These are phyloP conservation scores for Luidia sarsii DNA, from an alignment of 53 echinoderm and acorn worm genomes.

Conservation along the genomic window DNA sequence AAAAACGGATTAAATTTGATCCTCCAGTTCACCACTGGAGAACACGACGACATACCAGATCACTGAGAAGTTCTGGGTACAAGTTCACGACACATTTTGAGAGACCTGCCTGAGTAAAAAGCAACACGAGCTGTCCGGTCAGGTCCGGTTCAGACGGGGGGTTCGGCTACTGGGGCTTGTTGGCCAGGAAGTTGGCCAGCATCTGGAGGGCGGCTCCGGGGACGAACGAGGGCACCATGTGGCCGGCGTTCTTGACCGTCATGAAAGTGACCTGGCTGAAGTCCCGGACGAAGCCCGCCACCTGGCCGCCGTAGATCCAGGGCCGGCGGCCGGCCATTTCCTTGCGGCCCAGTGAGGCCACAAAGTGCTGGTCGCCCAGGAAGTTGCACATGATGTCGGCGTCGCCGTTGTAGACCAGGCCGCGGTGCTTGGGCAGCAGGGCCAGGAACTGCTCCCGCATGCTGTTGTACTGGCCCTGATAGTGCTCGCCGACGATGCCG, in stretches of 20 bases:
- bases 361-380: constrained; percentile 78
- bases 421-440: constrained; percentile 65
- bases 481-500: too few relatives aligned
- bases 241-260: constrained; percentile 95
- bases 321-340: constrained; percentile 44
- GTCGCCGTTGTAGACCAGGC: constrained; percentile 86
- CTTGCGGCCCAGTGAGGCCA: constrained; percentile 51
- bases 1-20: too few relatives aligned
- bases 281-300: constrained; percentile 89
- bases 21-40: too few relatives aligned
- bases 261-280: constrained; percentile 71
- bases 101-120: too few relatives aligned
- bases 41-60: too few relatives aligned
- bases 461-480: constrained; percentile 51
- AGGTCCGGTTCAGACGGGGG: too few relatives aligned
- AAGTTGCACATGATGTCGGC: constrained; percentile 87
- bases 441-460: constrained; percentile 57
- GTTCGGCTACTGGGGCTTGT: constrained; percentile 55
- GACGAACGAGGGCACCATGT: constrained; percentile 85
- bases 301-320: constrained; percentile 80
- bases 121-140: too few relatives aligned
- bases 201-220: constrained; percentile 84
- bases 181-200: constrained; percentile 83
- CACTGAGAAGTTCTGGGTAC: too few relatives aligned
- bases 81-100: too few relatives aligned